Evolutionary conservation across 2,113 vertebrate genomes (phyloP).

Genomic region (Argyrosomus japonicus): DNA sequence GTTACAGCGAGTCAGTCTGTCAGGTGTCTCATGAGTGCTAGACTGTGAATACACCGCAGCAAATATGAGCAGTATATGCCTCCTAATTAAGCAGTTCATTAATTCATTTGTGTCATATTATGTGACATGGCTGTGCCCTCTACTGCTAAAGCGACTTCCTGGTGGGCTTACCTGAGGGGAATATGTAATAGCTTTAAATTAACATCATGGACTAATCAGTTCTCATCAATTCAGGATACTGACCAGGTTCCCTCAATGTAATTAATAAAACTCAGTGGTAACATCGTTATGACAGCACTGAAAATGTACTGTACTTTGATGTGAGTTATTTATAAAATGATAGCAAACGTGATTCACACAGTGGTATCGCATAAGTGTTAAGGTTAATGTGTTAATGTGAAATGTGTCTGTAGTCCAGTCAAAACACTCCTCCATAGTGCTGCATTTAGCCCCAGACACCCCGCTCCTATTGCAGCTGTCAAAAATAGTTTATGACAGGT

Average conservation of each 20-base stretch:
- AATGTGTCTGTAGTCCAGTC: slow-evolving; percentile 3
- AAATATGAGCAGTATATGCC: slow-evolving; percentile 19
- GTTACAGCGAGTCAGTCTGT: slow-evolving; percentile 49
- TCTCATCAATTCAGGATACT: background rate
- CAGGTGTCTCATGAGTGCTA: slow-evolving; percentile 51
- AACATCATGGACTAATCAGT: slow-evolving; percentile 17
- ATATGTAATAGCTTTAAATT: slow-evolving; percentile 51
- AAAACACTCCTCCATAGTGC: slow-evolving; percentile 22
- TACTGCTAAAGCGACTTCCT: slow-evolving; percentile 44
- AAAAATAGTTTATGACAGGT: background rate
- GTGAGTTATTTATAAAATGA: slow-evolving; percentile 12
- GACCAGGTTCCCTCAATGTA: background rate
- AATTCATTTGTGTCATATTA: slow-evolving; percentile 59
- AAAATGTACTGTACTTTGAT: background rate
- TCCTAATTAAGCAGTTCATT: slow-evolving; percentile 62
- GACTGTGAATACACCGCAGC: slow-evolving; percentile 28
- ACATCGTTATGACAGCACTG: background rate
- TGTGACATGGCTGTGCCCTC: slow-evolving; percentile 52
- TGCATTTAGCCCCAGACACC: slow-evolving; percentile 4
- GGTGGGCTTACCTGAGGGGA: slow-evolving; percentile 53
- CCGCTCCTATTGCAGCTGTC: background rate
- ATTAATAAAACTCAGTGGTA: slow-evolving; percentile 5
- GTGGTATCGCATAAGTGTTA: slow-evolving; percentile 4
- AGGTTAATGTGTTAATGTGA: slow-evolving; percentile 27
- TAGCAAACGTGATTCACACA: background rate